Evolutionary conservation across 1,140 invertebrate genomes (phyloP).

Genomic region (Anthonomus grandis): DNA sequence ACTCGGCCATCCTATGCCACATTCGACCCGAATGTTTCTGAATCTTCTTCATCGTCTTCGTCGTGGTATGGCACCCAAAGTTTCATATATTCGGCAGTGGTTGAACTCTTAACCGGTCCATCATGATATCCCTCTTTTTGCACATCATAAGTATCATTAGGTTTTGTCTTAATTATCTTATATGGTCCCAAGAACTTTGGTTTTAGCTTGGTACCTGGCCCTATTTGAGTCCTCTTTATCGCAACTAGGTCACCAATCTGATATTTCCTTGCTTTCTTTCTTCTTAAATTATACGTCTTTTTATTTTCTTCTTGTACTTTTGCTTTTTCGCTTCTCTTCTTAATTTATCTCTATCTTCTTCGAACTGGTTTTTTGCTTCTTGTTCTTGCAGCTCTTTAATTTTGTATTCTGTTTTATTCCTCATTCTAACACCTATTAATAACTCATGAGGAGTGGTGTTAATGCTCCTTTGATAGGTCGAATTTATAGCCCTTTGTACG

Average conservation of each 20-base stretch:
- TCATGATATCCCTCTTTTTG: constrained; percentile 30
- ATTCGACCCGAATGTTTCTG: constrained; percentile 23
- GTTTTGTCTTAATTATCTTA: constrained; percentile 33
- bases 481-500: no score
- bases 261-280: constrained; percentile 34
- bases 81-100: constrained; percentile 42
- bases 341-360: neutral
- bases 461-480: no score
- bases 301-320: constrained; percentile 45
- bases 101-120: constrained; percentile 34
- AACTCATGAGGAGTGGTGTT: neutral
- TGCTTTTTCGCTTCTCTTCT: constrained; percentile 23
- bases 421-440: constrained; percentile 1
- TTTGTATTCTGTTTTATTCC: neutral
- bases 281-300: constrained; percentile 37
- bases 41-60: neutral
- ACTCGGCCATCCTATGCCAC: constrained; percentile 33
- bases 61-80: constrained; percentile 27
- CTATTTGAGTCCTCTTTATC: constrained; percentile 46
- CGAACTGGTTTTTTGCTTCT: neutral
- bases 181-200: constrained; percentile 48
- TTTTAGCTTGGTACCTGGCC: constrained; percentile 41
- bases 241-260: constrained; percentile 43
- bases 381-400: neutral
- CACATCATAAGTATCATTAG: constrained; percentile 40